Conservation (phyloP, 2,797 vertebrate genomes). For the Sylvia borin region DNA sequence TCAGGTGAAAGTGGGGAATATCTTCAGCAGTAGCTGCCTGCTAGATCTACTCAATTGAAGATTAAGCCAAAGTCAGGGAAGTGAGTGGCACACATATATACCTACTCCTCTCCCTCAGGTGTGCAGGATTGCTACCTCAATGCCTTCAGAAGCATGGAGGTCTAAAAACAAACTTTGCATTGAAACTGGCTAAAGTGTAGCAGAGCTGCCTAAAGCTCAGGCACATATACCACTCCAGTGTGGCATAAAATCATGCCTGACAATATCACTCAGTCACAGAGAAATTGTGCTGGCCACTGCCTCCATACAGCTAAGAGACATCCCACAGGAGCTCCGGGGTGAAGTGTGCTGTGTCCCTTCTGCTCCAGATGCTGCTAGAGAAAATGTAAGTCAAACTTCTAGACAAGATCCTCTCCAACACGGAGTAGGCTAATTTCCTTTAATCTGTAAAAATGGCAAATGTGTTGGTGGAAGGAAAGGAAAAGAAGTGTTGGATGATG, state of each 20-base stretch:
- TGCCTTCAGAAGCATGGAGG: not conserved
- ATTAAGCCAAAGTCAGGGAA: not conserved
- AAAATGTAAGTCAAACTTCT: not conserved
- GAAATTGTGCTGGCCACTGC: not conserved
- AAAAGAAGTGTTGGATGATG: not conserved
- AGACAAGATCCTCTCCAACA: not conserved
- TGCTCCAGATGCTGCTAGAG: not conserved
- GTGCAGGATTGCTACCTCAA: fast-evolving
- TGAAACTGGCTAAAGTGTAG: not conserved
- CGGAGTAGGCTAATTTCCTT: fast-evolving
- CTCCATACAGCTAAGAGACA: not conserved
- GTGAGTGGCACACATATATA: not conserved
- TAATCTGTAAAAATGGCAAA: not conserved
- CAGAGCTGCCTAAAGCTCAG: not conserved
- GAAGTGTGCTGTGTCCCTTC: not conserved
- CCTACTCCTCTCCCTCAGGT: not conserved
- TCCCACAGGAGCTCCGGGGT: not conserved
- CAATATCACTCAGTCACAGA: not conserved
- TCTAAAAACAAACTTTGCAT: not conserved
- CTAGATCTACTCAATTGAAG: not conserved
- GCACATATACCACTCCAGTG: fast-evolving
- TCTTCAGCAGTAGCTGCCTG: not conserved
- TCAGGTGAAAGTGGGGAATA: not conserved
- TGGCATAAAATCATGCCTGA: not conserved
- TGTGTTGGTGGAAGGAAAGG: too few species aligned